Evolutionary conservation across 2,113 vertebrate species (phyloP), one percentile per base, ranked within the genome.

Genomic region (Nothobranchius furzeri): DNA sequence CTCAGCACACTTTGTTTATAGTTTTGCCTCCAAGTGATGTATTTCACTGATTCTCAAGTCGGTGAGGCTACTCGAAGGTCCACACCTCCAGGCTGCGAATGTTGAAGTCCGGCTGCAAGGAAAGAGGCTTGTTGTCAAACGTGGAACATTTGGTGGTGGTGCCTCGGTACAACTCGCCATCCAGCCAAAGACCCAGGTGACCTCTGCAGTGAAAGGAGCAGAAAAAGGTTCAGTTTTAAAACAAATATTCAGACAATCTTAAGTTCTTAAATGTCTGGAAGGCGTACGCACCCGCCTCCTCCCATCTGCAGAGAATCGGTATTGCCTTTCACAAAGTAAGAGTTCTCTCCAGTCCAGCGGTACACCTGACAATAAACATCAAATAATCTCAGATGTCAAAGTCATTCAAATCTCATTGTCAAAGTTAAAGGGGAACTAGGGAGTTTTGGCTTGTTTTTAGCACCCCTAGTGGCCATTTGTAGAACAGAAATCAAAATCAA

Each of bases 281-380:
- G 6, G 43, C 1, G 6, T 13, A 80, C 95, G 91, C 87, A 99
- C 98, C 95, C 94, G 89, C 98, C 98, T 81, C 97, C 97, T 80
- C 98, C 98, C 11, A 99, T 94, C 90, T 98, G 95, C 79, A 99
- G 92, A 82, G 94, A 99, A 79, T 94, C 95, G 61, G 82, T 95
- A 76, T 96, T 95, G 89, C 98, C 98, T 12, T 98, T 99, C 81
- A 99, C 96, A 85, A 99, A 99, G 84, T 99, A 99, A 0, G 96
- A 98, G 70, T 99, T 99, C 81, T 99, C 97, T 56, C 98, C 98
- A 52, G 95, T 96, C 98, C 98, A 99, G 72, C 94, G 96, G 75
- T 95, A 99, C 62, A 96, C 93, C 98, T 99, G 81, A 63, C 30
- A 56, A 81, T n/a, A 85, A 3, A 67, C 6, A 35, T 24, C 3